Evolutionary conservation across 2,888 invertebrate species (phyloP), one percentile per base, ranked within the genome.

Genomic region (Dorcus parallelipipedus): DNA sequence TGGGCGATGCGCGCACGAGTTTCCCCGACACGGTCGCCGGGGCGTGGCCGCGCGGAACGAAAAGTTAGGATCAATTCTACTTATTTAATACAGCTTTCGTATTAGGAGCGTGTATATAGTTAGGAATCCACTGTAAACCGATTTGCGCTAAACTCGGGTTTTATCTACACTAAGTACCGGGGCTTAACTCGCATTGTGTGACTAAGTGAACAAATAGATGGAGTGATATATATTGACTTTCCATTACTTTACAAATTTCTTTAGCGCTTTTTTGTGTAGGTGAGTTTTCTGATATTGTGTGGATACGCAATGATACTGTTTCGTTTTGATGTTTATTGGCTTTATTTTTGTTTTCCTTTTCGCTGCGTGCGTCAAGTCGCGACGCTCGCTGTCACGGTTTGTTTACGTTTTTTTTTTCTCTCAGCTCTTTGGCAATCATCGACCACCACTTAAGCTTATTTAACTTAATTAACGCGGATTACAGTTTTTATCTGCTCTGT

Each of bases 1-100:
- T 51, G 10, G 66, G 66, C 59, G 61, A 59, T 63, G 66, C 54
- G 56, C 53, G 51, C 59, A 52, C 69, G 68, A 69, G 65, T 60
- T 63, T 64, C 62, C 63, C 66, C 66, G 66, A 66, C 58, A 64
- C 63, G 61, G 59, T 62, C 62, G 52, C 64, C 62, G 70, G 71
- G 75, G 75, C 73, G 73, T 74, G 76, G 76, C 75, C 75, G 60
- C 60, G 62, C 58, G 48, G 77, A 77, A 77, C 77, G 77, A 78
- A 78, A 78, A 78, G 78, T 78, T 77, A 78, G 78, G 78, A 78
- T 78, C 78, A 78, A 78, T 78, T 78, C 78, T 76, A 78, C 78
- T 78, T 78, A 78, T 78, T 78, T 78, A 78, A 78, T 78, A 78
- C 78, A 77, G 78, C 78, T 76, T 78, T 78, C 76, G 78, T 78